These are phyloP conservation scores for Bombus terrestris DNA, from an alignment of 1,140 invertebrate species.

Conservation along the genomic window DNA sequence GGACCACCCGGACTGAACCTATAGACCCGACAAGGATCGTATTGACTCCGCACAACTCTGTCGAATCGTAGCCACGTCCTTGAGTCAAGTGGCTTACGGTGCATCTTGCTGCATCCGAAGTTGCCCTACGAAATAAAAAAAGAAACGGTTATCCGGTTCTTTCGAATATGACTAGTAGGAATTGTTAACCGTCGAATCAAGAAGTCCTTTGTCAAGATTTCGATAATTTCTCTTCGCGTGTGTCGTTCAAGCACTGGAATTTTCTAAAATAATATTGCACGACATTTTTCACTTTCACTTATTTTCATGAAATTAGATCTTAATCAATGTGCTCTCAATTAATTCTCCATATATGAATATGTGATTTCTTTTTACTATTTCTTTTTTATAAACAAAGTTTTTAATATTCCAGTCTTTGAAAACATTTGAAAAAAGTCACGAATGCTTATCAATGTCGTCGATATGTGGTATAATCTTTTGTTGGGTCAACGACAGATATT, in stretches of 20 bases:
- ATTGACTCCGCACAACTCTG: slow-evolving; percentile 72
- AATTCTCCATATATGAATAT: too few species aligned
- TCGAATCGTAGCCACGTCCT: slow-evolving; percentile 67
- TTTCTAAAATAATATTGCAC: not conserved
- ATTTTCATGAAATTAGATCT: not conserved
- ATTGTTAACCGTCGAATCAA: slow-evolving; percentile 8
- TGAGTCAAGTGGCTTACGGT: slow-evolving; percentile 62
- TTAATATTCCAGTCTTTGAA: too few species aligned
- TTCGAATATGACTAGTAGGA: slow-evolving; percentile 12
- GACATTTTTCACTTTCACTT: not conserved
- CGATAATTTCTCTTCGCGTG: not conserved
- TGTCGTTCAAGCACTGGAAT: not conserved
- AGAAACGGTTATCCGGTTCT: slow-evolving; percentile 9
- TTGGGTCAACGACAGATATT: too few species aligned
- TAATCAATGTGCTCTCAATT: not conserved
- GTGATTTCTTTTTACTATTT: too few species aligned
- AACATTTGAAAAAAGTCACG: too few species aligned
- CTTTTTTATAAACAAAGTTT: too few species aligned
- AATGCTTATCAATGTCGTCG: too few species aligned
- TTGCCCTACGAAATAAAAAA: slow-evolving; percentile 14
- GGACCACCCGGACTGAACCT: slow-evolving; percentile 78
- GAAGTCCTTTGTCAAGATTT: not conserved
- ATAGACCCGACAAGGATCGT: slow-evolving; percentile 74
- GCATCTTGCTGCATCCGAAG: slow-evolving; percentile 55
- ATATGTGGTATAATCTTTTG: too few species aligned